Conservation (phyloP, 2,888 invertebrate genomes). For the Gastrophysa polygoni region DNA sequence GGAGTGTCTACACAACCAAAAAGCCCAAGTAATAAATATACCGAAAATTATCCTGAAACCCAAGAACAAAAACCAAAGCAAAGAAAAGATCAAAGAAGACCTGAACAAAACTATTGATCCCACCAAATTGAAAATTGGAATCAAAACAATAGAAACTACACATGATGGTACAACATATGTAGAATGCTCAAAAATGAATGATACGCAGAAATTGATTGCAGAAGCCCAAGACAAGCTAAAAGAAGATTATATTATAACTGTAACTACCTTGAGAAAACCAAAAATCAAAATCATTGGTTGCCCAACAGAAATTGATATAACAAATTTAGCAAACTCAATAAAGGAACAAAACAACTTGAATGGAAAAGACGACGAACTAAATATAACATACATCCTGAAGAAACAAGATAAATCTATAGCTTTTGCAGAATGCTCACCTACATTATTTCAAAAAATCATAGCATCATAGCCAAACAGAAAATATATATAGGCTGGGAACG, state of each 20-base stretch:
- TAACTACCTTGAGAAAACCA: not conserved
- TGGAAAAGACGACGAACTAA: not conserved
- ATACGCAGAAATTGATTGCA: not conserved
- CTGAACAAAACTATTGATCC: not conserved
- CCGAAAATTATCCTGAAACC: not conserved
- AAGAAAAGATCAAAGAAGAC: not conserved
- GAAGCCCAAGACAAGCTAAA: constrained; percentile 3
- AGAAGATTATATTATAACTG: not conserved
- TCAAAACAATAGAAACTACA: not conserved
- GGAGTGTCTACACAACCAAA: not conserved
- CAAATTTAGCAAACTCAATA: not conserved
- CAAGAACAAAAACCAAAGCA: no score
- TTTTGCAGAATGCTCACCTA: not conserved
- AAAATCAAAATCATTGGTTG: constrained; percentile 3
- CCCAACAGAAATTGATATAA: not conserved
- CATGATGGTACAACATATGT: not conserved
- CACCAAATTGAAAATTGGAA: not conserved
- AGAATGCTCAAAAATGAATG: not conserved
- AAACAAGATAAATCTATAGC: not conserved
- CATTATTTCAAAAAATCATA: not conserved
- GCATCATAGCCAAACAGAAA: not conserved
- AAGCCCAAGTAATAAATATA: not conserved
- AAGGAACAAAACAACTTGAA: constrained; percentile 5
- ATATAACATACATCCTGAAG: not conserved
- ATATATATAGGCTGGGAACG: constrained; percentile 1